Evolutionary conservation across 2,797 vertebrate species (phyloP), one percentile per base, ranked within the genome.

Genomic region (Furcifer pardalis): DNA sequence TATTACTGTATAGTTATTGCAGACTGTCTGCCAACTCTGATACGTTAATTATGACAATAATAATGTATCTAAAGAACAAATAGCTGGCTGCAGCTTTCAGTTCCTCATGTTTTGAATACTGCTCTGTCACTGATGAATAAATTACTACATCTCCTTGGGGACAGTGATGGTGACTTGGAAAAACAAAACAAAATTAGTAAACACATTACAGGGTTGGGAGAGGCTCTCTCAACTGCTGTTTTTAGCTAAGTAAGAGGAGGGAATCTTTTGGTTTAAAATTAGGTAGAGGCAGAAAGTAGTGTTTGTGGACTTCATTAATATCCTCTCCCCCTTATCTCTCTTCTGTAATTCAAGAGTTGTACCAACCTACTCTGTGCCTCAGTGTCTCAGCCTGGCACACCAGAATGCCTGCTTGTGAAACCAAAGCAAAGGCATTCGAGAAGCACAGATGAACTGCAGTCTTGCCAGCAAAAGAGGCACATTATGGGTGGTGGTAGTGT

Each of bases 41-140:
- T 32, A 19, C 5, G 21, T 27, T 86, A 52, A 79, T 87, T 0
- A 44, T 9, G 37, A 23, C 27, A 60, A 60, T 37, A 27, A 17
- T 27, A 9, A 9, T 40, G 79, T 73, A 25, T 84, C 68, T 74
- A 77, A 23, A 71, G 3, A 52, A 40, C 19, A 19, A 56, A 35
- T 3, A 46, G 0, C 0, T 6, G 56, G 13, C 74, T 63, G 46
- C 35, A 37, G 37, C 27, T 15, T 9, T 23, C 15, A 15, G 19
- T 42, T 46, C 62, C 35, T 63, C 42, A 6, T 71, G 10, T 27
- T 71, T 56, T 25, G 30, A 66, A 6, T 19, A 56, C 15, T 8
- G 46, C 25, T 40, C 15, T 30, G 25, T 21, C 25, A 40, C 13
- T 40, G 15, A 77, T 10, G n/a, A 84, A 2, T 7, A 30, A 72